Conservation (phyloP, 1,140 invertebrate genomes). For the Linepithema humile region DNA sequence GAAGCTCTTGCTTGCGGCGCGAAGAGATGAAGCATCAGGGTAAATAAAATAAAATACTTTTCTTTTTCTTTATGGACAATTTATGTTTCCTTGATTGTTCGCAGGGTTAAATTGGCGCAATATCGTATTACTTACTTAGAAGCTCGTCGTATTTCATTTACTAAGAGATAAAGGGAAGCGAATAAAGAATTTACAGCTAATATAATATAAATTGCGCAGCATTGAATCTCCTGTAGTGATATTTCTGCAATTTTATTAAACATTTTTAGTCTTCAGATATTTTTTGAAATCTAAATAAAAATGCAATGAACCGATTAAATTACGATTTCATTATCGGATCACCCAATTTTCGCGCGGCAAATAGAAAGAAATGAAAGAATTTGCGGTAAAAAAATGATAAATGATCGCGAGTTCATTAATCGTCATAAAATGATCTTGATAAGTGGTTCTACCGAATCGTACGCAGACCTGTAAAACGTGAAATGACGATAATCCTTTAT, state of each 20-base stretch:
- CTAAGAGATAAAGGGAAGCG: background rate
- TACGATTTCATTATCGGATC: background rate
- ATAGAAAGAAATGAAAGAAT: background rate
- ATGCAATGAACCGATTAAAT: background rate
- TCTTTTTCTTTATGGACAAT: background rate
- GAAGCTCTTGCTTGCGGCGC: background rate
- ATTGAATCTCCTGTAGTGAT: background rate
- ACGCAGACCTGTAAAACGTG: background rate
- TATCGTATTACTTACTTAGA: background rate
- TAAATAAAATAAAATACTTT: conserved; percentile 3
- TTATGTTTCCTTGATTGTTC: background rate
- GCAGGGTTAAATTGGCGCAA: background rate
- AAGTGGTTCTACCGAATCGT: background rate
- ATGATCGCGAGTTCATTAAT: background rate
- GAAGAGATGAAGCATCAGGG: background rate
- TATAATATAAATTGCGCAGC: background rate
- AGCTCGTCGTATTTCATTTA: background rate
- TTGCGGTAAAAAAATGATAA: background rate
- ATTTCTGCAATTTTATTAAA: background rate
- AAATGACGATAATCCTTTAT: conserved; percentile 36
- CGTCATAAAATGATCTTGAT: background rate
- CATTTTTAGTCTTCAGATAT: background rate
- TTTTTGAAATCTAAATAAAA: background rate
- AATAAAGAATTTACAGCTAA: background rate
- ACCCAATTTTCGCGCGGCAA: background rate